Evolutionary conservation across 2,888 invertebrate genomes (phyloP).

Genomic region (Encarsia formosa): DNA sequence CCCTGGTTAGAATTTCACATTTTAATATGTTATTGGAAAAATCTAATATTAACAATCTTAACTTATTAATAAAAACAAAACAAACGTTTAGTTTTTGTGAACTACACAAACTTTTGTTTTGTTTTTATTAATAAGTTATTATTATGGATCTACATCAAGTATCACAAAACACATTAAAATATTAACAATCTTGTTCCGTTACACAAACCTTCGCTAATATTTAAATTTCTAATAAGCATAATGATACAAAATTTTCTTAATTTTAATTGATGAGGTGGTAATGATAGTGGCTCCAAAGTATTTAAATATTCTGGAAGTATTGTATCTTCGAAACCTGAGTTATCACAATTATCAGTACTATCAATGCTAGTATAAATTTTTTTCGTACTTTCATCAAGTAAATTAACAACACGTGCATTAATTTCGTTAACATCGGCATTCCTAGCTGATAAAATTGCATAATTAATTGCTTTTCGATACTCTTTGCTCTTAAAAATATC

Average conservation of each 20-base stretch:
- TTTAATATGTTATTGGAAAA: not conserved
- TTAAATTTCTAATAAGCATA: slow-evolving; percentile 29
- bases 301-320: slow-evolving; percentile 27
- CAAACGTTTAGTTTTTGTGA: too few relatives aligned
- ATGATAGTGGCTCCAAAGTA: slow-evolving; percentile 16
- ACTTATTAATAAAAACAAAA: too few relatives aligned
- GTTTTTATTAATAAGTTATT: too few relatives aligned
- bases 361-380: slow-evolving; percentile 25
- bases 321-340: slow-evolving; percentile 9
- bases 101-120: too few relatives aligned
- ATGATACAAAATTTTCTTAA: slow-evolving; percentile 23
- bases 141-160: too few relatives aligned
- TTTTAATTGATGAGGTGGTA: slow-evolving; percentile 27
- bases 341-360: slow-evolving; percentile 16
- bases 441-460: slow-evolving; percentile 24
- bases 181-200: slow-evolving; percentile 22
- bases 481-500: slow-evolving; percentile 18
- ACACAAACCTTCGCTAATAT: slow-evolving; percentile 27
- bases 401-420: slow-evolving; percentile 19
- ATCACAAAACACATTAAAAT: too few relatives aligned
- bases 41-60: slow-evolving; percentile 11
- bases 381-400: slow-evolving; percentile 12
- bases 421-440: slow-evolving; percentile 28
- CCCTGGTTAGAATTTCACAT: slow-evolving; percentile 11
- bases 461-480: slow-evolving; percentile 22